Evolutionary conservation across 1,140 invertebrate genomes (phyloP), one percentile per base, ranked within the genome.

Genomic region (Dreissena polymorpha): DNA sequence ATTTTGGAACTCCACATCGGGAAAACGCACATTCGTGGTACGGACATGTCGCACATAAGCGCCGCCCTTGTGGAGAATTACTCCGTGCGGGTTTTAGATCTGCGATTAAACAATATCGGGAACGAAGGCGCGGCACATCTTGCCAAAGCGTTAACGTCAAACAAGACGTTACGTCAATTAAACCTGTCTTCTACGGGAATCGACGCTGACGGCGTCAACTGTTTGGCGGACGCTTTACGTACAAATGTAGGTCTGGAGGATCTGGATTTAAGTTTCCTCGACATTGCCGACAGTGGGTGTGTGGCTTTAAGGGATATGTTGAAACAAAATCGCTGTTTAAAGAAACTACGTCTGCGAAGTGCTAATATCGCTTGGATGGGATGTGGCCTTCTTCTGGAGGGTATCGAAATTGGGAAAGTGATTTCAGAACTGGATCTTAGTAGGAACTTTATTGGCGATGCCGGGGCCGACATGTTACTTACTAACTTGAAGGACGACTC

Each of bases 161-260:
- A 91, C 65, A 78, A 71, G n/a, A 85, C 85, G 21, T 77, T 92
- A 49, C 84, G 88, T 18, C 77, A 86, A 25, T 76, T 92, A 25
- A 92, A 92, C 74, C 75, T 92, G 12, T 91, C 91, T 3, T 91
- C 90, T 0, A 90, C 88, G 10, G 86, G 88, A 10, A 83, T 92
- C 16, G 89, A 91, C 51, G 57, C 74, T 39, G 80, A 84, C 8
- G 90, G 90, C 0, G 88, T 87, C 39, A 85, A 86, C 49, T 51
- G 64, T 10, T 60, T 92, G 1, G 79, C 86, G 39, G 80, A 86
- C 14, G 88, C 90, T 6, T 73, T 92, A 18, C 80, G 83, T 29
- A 64, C 57, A 10, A 92, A 91, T 77, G 83, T 63, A 23, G 82
- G 86, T 14, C 71, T 92, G 23, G 71, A 74, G 2, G 89, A 89